Conservation (phyloP, 2,888 invertebrate genomes). For the Sacculina carcini region DNA sequence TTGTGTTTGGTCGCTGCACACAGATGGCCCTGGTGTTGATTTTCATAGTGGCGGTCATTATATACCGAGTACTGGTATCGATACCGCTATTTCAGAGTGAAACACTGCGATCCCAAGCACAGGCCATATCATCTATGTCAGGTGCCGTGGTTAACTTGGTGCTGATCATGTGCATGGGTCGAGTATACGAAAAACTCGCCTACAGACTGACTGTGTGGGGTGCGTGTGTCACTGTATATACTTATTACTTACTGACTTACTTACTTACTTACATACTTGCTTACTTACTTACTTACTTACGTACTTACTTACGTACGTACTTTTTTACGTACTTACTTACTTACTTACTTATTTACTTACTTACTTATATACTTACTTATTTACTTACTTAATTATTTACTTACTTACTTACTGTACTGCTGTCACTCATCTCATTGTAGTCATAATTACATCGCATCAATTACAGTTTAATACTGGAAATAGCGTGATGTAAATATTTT, state of each 20-base stretch:
- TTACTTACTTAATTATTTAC: no score
- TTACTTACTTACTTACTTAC: no score
- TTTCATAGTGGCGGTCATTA: slow-evolving; percentile 29
- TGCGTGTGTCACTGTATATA: slow-evolving; percentile 15
- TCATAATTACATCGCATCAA: no score
- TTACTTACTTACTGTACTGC: no score
- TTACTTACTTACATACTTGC: background rate
- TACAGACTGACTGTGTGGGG: slow-evolving; percentile 28
- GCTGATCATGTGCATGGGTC: slow-evolving; percentile 27
- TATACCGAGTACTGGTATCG: slow-evolving; percentile 27
- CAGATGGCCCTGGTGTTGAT: slow-evolving; percentile 28
- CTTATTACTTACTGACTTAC: background rate
- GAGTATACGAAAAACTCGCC: slow-evolving; percentile 28
- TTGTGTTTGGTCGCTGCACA: no score
- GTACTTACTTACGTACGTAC: no score
- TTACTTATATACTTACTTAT: no score
- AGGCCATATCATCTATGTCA: slow-evolving; percentile 25
- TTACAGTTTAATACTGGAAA: no score
- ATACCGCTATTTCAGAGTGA: slow-evolving; percentile 26
- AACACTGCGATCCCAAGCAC: slow-evolving; percentile 22
- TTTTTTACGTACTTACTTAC: no score
- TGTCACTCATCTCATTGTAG: no score
- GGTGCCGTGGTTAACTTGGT: slow-evolving; percentile 28
- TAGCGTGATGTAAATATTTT: no score
- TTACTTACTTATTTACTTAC: no score